Conservation (phyloP, 2,113 vertebrate genomes). For the Pao palembangensis region DNA sequence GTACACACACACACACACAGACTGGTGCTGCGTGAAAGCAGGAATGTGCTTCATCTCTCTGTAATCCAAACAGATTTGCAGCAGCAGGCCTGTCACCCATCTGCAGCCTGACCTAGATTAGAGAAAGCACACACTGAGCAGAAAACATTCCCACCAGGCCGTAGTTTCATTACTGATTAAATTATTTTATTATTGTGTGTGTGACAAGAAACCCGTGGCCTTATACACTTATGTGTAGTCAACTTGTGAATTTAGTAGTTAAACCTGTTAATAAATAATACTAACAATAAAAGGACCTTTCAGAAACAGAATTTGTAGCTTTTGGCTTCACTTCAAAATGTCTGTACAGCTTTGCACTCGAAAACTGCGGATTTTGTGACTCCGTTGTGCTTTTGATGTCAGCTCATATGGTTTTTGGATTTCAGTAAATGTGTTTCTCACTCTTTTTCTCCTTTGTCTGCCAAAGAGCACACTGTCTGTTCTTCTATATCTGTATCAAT, state of each 20-base stretch:
- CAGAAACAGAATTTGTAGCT: no score
- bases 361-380: no score
- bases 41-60: slow-evolving; percentile 9
- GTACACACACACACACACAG: no score
- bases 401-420: no score
- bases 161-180: slow-evolving; percentile 9
- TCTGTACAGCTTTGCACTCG: no score
- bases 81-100: slow-evolving; percentile 23
- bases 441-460: not conserved
- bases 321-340: no score
- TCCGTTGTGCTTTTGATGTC: no score
- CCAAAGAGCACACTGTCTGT: slow-evolving; percentile 50
- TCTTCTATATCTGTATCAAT: slow-evolving; percentile 53
- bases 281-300: no score
- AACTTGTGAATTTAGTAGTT: no score
- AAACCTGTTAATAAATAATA: no score
- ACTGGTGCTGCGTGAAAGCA: not conserved
- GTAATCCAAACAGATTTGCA: slow-evolving; percentile 66
- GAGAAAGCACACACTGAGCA: slow-evolving; percentile 21
- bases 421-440: no score
- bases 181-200: slow-evolving; percentile 38
- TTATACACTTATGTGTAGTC: no score
- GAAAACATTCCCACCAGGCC: slow-evolving; percentile 36
- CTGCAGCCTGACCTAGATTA: slow-evolving; percentile 69
- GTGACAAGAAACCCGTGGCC: not conserved